Conservation (phyloP, 2,888 invertebrate genomes). For the Drosophila macrothrix region DNA sequence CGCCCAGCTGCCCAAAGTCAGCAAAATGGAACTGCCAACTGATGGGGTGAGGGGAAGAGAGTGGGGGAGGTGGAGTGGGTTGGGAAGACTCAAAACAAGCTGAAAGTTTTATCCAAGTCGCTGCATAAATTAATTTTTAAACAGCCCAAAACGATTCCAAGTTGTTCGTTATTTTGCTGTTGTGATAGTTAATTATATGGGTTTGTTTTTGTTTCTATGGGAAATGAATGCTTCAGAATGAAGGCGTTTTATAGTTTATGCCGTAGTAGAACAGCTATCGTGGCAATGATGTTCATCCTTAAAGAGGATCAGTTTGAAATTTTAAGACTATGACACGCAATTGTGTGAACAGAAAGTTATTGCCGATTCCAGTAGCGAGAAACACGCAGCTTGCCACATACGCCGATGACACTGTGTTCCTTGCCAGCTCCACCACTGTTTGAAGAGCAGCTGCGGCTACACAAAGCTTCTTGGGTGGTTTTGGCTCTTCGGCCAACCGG, state of each 20-base stretch:
- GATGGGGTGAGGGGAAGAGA: neutral
- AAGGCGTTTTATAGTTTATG: neutral
- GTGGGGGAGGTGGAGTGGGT: too few species aligned
- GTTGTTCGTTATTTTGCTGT: constrained; percentile 17
- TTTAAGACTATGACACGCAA: neutral
- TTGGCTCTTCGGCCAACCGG: too few species aligned
- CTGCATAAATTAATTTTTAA: constrained; percentile 75
- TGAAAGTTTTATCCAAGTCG: constrained; percentile 44
- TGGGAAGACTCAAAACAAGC: constrained; percentile 11
- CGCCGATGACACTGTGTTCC: too few species aligned
- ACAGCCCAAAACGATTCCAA: constrained; percentile 46
- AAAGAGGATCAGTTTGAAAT: neutral
- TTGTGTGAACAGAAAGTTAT: neutral
- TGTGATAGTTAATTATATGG: constrained; percentile 64
- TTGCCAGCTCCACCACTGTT: too few species aligned
- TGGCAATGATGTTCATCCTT: neutral
- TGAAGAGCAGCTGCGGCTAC: too few species aligned
- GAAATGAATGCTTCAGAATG: neutral
- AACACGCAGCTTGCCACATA: too few species aligned
- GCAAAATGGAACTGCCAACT: neutral
- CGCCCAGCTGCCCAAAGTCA: constrained; percentile 50
- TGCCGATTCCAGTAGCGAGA: too few species aligned
- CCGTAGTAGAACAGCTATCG: neutral
- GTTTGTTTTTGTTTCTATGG: constrained; percentile 15
- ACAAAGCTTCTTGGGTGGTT: too few species aligned